These are phyloP conservation scores for Aphodius granarius DNA, from an alignment of 2,888 invertebrate species.

Conservation along the genomic window DNA sequence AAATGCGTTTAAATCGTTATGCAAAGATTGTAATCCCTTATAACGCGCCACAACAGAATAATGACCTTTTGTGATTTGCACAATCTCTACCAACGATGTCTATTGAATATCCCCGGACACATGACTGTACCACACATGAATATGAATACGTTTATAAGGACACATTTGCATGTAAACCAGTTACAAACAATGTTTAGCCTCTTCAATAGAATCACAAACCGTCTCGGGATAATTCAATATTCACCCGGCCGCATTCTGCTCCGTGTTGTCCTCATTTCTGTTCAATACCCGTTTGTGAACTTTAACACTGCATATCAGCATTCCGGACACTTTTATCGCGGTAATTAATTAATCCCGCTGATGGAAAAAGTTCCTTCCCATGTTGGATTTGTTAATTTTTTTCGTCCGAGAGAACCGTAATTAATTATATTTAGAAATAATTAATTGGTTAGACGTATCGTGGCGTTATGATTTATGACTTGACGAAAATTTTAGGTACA, in stretches of 20 bases:
- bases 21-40: conserved; percentile 9
- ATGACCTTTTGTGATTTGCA: conserved; percentile 4
- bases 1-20: neutral
- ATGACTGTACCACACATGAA: neutral
- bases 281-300: neutral
- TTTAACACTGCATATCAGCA: neutral
- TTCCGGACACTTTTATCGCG: neutral
- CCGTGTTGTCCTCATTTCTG: neutral
- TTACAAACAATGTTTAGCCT: conserved; percentile 5
- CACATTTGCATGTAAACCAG: conserved; percentile 12
- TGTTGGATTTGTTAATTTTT: neutral
- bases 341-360: neutral
- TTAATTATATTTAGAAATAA: neutral
- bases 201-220: neutral
- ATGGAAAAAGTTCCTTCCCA: neutral
- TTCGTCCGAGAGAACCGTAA: neutral
- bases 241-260: neutral
- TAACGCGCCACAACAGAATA: conserved; percentile 5
- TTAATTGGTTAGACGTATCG: neutral
- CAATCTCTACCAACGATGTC: neutral
- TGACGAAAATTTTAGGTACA: neutral
- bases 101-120: neutral
- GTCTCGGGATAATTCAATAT: neutral
- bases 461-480: neutral
- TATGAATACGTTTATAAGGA: conserved; percentile 3